Conservation (phyloP, 2,113 vertebrate species). For the Xiphophorus couchianus region DNA sequence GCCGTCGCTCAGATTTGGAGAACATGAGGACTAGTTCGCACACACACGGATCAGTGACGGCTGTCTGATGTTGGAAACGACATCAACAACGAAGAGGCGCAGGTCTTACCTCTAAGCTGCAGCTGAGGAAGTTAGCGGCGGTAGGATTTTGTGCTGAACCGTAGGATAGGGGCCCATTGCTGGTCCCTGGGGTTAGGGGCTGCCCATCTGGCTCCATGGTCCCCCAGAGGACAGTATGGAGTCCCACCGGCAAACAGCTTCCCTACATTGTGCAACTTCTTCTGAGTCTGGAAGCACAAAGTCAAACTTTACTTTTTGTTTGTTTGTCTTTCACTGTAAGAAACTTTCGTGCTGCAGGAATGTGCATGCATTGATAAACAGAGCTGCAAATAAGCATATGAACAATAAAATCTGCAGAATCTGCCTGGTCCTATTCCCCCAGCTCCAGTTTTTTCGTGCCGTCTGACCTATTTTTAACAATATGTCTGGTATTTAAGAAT, state of each 20-base stretch:
- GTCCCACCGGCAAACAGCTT: constrained; percentile 57
- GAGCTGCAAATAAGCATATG: neutral
- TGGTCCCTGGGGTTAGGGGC: constrained; percentile 72
- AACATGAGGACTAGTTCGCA: constrained; percentile 56
- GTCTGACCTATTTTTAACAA: constrained; percentile 75
- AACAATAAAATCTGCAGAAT: constrained; percentile 30
- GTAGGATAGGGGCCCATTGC: constrained; percentile 57
- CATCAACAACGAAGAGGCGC: rapidly evolving
- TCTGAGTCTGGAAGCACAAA: constrained; percentile 52
- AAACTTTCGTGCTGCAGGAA: neutral
- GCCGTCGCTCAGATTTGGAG: constrained; percentile 54
- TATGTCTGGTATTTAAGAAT: constrained; percentile 55
- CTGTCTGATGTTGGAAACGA: neutral
- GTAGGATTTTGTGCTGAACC: constrained; percentile 54
- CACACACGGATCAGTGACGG: neutral
- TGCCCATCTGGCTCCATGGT: constrained; percentile 76
- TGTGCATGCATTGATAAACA: neutral
- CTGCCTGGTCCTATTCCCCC: constrained; percentile 13
- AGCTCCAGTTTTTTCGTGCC: constrained; percentile 46
- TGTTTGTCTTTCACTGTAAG: neutral
- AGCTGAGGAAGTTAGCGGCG: constrained; percentile 47
- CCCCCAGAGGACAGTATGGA: constrained; percentile 71
- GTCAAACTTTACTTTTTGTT: neutral
- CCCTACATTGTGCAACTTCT: constrained; percentile 74
- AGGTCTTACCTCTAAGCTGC: constrained; percentile 71